Evolutionary conservation across 2,113 vertebrate genomes (phyloP).

Genomic region (Otis tarda): DNA sequence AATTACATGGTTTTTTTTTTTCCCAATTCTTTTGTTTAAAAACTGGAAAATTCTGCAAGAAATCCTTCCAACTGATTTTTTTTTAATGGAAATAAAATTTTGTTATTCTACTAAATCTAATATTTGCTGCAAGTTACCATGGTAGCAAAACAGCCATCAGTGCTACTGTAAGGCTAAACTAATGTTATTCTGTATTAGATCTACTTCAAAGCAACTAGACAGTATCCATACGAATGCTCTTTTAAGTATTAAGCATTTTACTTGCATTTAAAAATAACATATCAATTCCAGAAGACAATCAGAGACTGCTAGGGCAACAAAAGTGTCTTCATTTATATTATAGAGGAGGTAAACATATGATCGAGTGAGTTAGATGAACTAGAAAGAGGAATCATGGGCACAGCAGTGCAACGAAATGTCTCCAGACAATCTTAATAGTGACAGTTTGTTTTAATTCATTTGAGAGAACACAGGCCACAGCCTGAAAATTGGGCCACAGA

Average conservation of each 20-base stretch:
- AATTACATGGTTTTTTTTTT: background rate
- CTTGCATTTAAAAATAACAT: background rate
- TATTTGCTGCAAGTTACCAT: slow-evolving; percentile 15
- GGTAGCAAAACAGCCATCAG: slow-evolving; percentile 13
- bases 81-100: background rate
- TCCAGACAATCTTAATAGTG: background rate
- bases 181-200: background rate
- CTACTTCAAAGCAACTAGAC: background rate
- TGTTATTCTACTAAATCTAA: background rate
- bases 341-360: background rate
- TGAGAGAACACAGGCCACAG: background rate
- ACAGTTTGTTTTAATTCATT: background rate
- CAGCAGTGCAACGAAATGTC: background rate
- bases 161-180: background rate
- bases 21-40: background rate
- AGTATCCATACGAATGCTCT: background rate
- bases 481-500: background rate
- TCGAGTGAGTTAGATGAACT: background rate
- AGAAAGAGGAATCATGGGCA: background rate
- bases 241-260: background rate
- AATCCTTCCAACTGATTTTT: background rate
- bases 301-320: background rate
- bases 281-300: background rate
- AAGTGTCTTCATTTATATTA: background rate
- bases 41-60: background rate